phyloP scores from a whole-genome alignment of 2,113 vertebrate species.

The Oxyruncus cristatus region DNA sequence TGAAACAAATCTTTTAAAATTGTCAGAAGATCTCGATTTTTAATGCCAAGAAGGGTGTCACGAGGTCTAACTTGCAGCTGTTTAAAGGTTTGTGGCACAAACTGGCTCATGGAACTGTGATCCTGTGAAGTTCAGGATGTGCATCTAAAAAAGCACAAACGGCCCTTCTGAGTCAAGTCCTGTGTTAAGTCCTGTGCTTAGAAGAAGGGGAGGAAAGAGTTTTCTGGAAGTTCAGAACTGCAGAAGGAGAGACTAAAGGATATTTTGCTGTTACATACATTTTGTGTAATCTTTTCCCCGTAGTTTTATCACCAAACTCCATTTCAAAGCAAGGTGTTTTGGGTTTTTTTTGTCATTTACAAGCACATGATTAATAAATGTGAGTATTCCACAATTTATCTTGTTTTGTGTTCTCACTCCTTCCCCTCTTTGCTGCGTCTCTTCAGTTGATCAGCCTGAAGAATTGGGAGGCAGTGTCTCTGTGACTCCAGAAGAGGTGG shows the following conservation, averaged over 20 bases:
- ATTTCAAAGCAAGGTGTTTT: not conserved
- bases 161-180: not conserved
- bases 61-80: not conserved
- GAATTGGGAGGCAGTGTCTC: slow-evolving; percentile 86
- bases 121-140: not conserved
- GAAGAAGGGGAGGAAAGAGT: not conserved
- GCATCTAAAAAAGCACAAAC: not conserved
- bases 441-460: slow-evolving; percentile 83
- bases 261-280: not conserved
- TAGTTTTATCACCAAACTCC: not conserved
- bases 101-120: not conserved
- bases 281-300: not conserved
- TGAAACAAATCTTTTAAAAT: not conserved
- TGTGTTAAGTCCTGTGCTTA: not conserved
- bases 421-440: not conserved
- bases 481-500: slow-evolving; percentile 88
- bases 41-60: not conserved
- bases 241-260: not conserved
- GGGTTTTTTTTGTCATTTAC: not conserved
- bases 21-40: not conserved
- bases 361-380: not conserved
- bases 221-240: not conserved
- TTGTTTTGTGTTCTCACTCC: not conserved
- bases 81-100: not conserved
- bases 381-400: not conserved